Conservation (phyloP, 2,888 invertebrate genomes). For the Epinotia bilunana region DNA sequence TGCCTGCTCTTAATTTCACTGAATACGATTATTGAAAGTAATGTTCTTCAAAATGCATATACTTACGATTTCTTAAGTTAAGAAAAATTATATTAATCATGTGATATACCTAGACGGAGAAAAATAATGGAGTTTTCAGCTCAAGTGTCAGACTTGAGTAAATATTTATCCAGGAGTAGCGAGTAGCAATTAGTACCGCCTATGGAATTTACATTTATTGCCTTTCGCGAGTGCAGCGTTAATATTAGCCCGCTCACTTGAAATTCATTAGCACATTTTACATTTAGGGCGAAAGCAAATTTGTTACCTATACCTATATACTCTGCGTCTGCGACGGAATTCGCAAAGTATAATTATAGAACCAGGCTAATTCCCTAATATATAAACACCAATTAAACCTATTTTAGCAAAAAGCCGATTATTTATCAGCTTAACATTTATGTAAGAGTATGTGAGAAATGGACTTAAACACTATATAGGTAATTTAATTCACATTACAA, state of each 20-base stretch:
- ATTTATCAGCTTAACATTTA: no score
- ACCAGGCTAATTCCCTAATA: not conserved
- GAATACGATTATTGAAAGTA: not conserved
- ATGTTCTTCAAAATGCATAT: not conserved
- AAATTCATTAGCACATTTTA: constrained; percentile 47
- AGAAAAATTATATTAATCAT: not conserved
- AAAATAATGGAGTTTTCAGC: constrained; percentile 74
- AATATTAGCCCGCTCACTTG: constrained; percentile 65
- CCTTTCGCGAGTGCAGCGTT: constrained; percentile 73
- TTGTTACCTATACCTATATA: constrained; percentile 11
- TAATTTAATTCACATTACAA: no score
- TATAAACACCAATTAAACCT: no score
- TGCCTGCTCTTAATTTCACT: not conserved
- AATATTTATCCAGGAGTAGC: constrained; percentile 67
- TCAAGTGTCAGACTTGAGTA: constrained; percentile 65
- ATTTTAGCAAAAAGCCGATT: no score
- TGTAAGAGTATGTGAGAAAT: no score
- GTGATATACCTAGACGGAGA: constrained; percentile 59
- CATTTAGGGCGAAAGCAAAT: constrained; percentile 41
- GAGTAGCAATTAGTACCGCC: constrained; percentile 68
- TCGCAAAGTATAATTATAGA: constrained; percentile 6
- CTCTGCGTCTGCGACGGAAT: constrained; percentile 28
- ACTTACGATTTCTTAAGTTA: not conserved
- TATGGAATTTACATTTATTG: constrained; percentile 80
- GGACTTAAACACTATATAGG: no score